Conservation (phyloP, 2,113 vertebrate genomes). For the Leiothrix lutea region DNA sequence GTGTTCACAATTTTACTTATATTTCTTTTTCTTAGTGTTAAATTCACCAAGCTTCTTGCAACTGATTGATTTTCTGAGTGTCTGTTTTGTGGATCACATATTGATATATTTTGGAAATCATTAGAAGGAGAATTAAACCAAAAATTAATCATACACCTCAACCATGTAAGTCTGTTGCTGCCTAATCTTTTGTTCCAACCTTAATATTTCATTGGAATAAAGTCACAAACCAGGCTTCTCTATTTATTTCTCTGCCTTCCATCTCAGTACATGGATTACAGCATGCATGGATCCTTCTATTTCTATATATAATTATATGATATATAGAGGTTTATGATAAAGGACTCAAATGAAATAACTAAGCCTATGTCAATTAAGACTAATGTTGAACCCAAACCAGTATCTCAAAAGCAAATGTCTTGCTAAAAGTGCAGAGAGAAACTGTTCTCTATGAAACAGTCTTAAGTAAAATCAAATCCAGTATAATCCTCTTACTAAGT, state of each 20-base stretch:
- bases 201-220: background rate
- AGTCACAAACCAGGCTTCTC: background rate
- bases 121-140: background rate
- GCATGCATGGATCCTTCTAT: background rate
- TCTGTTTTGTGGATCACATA: background rate
- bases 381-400: background rate
- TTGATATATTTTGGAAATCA: background rate
- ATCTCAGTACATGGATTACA: background rate
- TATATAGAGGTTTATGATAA: background rate
- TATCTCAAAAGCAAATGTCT: background rate
- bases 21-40: background rate
- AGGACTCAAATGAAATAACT: background rate
- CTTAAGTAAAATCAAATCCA: slow-evolving; percentile 24
- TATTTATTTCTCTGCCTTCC: background rate
- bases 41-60: background rate
- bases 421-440: background rate
- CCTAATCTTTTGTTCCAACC: background rate
- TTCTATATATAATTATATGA: background rate
- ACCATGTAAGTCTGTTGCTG: background rate
- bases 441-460: background rate
- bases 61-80: background rate
- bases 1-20: background rate
- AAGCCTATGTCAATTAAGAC: slow-evolving; percentile 22
- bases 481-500: slow-evolving; percentile 49
- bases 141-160: background rate